These are phyloP conservation scores for Leptinotarsa juncta DNA, from an alignment of 2,888 invertebrate species.

Conservation along the genomic window DNA sequence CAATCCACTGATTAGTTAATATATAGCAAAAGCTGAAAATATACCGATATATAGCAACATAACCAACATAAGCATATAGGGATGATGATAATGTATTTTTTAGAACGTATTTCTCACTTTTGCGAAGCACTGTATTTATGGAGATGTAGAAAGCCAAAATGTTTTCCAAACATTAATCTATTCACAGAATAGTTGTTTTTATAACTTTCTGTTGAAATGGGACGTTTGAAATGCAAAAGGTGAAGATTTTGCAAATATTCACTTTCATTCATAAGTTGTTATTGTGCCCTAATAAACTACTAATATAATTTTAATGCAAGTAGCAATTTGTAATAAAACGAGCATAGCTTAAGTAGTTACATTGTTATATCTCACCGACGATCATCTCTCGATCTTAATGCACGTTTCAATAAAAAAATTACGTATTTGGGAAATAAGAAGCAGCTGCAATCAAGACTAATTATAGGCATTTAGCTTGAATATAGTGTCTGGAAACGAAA, in stretches of 20 bases:
- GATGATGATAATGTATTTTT: too few relatives aligned
- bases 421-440: conserved; percentile 30
- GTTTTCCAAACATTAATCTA: too few relatives aligned
- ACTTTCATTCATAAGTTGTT: neutral
- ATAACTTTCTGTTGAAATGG: neutral
- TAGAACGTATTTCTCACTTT: too few relatives aligned
- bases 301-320: conserved; percentile 10
- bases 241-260: neutral
- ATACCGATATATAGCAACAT: too few relatives aligned
- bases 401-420: conserved; percentile 21
- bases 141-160: too few relatives aligned
- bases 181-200: too few relatives aligned
- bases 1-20: too few relatives aligned
- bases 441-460: conserved; percentile 31
- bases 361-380: conserved; percentile 26
- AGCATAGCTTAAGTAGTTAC: neutral
- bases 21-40: too few relatives aligned
- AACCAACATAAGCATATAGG: too few relatives aligned
- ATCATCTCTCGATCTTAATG: conserved; percentile 15
- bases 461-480: conserved; percentile 31
- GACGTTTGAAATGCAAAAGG: neutral
- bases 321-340: conserved; percentile 7
- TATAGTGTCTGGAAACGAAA: conserved; percentile 34
- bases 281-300: conserved; percentile 16
- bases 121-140: too few relatives aligned